Percentiles rank a stretch among this genome's conserved stretches.
phyloP scores from a whole-genome alignment of 1,140 invertebrate species.

The Megalopta genalis region DNA sequence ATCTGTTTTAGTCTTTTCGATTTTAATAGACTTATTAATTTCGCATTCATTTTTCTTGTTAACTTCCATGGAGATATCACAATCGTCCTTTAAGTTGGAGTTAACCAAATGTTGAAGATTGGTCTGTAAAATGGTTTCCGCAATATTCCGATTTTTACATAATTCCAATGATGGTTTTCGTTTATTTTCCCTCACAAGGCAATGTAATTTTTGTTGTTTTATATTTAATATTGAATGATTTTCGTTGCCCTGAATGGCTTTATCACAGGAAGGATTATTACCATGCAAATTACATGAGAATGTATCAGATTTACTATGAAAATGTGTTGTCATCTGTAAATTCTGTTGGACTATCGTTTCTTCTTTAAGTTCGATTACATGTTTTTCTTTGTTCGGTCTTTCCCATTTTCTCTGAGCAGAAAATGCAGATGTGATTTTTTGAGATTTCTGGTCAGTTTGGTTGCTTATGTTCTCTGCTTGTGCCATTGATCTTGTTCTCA shows the following conservation, averaged over 20 bases:
- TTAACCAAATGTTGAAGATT: not conserved
- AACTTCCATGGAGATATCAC: not conserved
- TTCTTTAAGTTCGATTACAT: not conserved
- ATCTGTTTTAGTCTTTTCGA: too few relatives aligned
- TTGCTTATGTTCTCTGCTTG: fast-evolving
- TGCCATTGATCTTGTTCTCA: not conserved
- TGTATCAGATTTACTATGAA: not conserved
- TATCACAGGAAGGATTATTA: not conserved
- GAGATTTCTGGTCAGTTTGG: not conserved
- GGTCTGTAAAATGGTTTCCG: not conserved
- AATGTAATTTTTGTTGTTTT: not conserved
- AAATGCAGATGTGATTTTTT: not conserved
- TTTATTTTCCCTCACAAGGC: not conserved
- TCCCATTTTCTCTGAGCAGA: not conserved
- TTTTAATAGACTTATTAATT: not conserved
- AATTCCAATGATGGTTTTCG: not conserved
- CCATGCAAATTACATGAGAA: not conserved
- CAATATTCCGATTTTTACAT: not conserved
- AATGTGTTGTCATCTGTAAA: not conserved
- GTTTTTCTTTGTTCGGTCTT: not conserved
- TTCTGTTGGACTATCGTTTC: not conserved
- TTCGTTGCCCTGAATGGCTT: not conserved
- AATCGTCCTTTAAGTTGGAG: not conserved
- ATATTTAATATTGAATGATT: not conserved
- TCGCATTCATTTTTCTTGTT: not conserved